These are phyloP conservation scores for Orthosia cruda DNA, from an alignment of 2,888 invertebrate species.

Conservation along the genomic window DNA sequence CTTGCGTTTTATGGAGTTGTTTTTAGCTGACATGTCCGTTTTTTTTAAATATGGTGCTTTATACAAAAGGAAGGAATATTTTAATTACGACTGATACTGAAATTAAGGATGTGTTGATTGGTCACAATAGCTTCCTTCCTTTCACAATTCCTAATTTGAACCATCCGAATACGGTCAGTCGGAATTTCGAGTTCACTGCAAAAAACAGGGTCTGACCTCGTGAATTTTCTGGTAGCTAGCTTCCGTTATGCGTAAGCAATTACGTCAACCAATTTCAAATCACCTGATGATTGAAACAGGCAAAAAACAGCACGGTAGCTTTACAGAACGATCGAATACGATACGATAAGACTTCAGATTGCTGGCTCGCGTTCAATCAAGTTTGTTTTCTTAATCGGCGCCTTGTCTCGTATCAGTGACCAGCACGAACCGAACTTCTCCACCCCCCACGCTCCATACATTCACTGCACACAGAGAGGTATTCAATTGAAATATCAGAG, in stretches of 20 bases:
- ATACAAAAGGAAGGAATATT: background rate
- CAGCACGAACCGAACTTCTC: conserved; percentile 67
- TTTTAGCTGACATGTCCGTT: conserved; percentile 1
- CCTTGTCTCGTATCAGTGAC: conserved; percentile 78
- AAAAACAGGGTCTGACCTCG: background rate
- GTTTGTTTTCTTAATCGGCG: conserved; percentile 87
- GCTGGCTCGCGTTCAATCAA: conserved; percentile 78
- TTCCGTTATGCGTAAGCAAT: background rate
- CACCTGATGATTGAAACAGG: conserved; percentile 46
- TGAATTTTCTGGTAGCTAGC: background rate
- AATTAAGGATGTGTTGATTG: background rate
- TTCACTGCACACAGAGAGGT: conserved; percentile 48
- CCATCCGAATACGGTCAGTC: background rate
- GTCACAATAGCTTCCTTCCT: background rate
- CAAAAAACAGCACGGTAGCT: conserved; percentile 66
- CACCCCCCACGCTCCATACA: conserved; percentile 51
- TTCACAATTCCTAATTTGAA: background rate
- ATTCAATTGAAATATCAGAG: conserved; percentile 72
- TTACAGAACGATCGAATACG: conserved; percentile 74
- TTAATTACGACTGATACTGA: background rate
- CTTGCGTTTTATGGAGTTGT: conserved; percentile 35
- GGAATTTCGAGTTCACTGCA: background rate
- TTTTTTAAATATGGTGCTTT: background rate
- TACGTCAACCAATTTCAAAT: conserved; percentile 36
- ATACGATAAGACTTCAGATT: conserved; percentile 81